phyloP scores from a whole-genome alignment of 2,113 vertebrate genomes.

The Prietella phreatophila region DNA sequence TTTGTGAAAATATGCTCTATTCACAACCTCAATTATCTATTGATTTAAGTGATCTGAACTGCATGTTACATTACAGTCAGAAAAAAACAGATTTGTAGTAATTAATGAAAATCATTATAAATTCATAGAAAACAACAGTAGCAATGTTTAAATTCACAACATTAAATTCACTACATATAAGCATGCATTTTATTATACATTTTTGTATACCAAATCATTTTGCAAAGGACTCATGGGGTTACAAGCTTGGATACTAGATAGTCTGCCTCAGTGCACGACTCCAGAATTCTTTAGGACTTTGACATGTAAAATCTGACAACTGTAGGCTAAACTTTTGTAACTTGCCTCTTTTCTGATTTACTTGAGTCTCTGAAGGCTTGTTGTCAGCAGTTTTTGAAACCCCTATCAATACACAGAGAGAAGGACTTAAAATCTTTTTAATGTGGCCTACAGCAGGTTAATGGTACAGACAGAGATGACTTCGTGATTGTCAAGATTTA shows the following conservation, averaged over 20 bases:
- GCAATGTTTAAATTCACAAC: not conserved
- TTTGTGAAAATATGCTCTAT: not conserved
- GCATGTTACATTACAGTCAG: not conserved
- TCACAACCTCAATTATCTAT: not conserved
- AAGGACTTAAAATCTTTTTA: conserved; percentile 8
- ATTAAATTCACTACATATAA: not conserved
- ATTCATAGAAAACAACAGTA: not conserved
- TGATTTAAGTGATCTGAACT: not conserved
- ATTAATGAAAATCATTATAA: not conserved
- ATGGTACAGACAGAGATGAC: not conserved
- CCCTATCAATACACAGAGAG: not conserved
- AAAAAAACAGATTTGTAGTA: not conserved
- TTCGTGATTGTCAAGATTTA: conserved; percentile 8
- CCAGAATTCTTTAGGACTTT: not conserved
- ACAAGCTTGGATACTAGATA: not conserved
- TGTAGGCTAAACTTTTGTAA: not conserved
- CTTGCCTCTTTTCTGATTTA: conserved; percentile 1
- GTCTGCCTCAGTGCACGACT: not conserved
- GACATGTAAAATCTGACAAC: not conserved
- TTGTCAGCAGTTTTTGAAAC: conserved; percentile 14
- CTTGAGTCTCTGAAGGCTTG: not conserved
- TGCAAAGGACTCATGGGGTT: not conserved
- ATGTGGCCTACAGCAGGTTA: not conserved
- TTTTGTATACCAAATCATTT: not conserved
- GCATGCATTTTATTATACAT: not conserved